Conservation (phyloP, 2,113 vertebrate species). For the Calyptommatus sinebrachiatus region DNA sequence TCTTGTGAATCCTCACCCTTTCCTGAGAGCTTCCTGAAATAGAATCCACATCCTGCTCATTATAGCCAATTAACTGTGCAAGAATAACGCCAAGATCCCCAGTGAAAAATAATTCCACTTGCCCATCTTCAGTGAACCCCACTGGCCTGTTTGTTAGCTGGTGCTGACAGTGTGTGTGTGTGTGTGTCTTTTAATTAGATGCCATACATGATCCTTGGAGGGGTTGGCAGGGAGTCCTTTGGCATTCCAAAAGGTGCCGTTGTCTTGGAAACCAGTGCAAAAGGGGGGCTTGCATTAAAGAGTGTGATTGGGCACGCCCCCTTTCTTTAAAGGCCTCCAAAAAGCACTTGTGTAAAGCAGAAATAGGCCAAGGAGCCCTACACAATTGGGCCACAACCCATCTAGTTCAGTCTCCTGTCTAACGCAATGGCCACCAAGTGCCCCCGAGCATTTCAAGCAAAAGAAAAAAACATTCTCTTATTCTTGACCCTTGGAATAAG, state of each 20-base stretch:
- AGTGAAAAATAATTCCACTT: too few relatives aligned
- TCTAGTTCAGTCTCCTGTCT: too few relatives aligned
- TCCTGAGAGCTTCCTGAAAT: background rate
- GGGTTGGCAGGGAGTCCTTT: slow-evolving; percentile 63
- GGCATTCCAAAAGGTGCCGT: slow-evolving; percentile 72
- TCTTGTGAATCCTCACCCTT: too few relatives aligned
- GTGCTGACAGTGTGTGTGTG: slow-evolving; percentile 5
- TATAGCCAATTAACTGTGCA: background rate
- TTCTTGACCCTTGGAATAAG: too few relatives aligned
- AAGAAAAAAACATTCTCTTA: too few relatives aligned
- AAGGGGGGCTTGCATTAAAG: slow-evolving; percentile 43
- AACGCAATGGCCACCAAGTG: too few relatives aligned
- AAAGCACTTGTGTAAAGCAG: slow-evolving; percentile 31
- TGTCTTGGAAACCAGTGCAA: slow-evolving; percentile 74
- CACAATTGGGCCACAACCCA: too few relatives aligned
- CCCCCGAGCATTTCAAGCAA: too few relatives aligned
- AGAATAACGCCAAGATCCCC: background rate
- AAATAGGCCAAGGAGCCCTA: slow-evolving; percentile 45
- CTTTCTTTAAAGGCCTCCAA: slow-evolving; percentile 40
- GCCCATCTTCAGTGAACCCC: background rate
- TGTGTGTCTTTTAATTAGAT: slow-evolving; percentile 43
- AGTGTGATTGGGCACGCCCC: slow-evolving; percentile 11
- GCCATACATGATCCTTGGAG: background rate
- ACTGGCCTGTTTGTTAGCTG: background rate
- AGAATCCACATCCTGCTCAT: background rate